phyloP scores from a whole-genome alignment of 1,140 invertebrate species.

The Euura saliciscinereae region DNA sequence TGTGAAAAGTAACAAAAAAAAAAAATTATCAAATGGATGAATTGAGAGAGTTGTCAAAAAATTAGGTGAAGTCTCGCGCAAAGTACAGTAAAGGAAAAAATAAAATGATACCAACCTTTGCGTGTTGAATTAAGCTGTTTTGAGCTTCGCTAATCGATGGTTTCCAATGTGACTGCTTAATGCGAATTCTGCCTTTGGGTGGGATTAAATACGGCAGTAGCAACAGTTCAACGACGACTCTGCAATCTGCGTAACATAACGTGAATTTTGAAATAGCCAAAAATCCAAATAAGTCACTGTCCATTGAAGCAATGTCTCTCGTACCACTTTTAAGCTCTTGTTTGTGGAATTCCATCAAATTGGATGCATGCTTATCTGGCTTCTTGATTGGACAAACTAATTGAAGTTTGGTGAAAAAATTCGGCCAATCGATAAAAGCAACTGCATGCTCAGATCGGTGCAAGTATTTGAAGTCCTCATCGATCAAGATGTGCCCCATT shows the following conservation, averaged over 20 bases:
- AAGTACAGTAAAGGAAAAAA: no score
- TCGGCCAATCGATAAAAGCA: neutral
- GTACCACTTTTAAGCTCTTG: neutral
- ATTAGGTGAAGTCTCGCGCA: neutral
- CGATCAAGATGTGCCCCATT: neutral
- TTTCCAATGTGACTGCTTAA: slow-evolving; percentile 13
- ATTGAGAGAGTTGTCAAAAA: neutral
- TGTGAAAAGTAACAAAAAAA: neutral
- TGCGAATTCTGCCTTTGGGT: neutral
- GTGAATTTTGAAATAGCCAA: neutral
- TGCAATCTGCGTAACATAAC: slow-evolving; percentile 1
- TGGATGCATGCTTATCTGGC: neutral
- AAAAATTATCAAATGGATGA: neutral
- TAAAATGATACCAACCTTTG: slow-evolving; percentile 4
- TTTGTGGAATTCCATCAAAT: no score
- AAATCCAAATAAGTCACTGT: neutral
- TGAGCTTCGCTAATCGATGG: slow-evolving; percentile 15
- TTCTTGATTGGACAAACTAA: neutral
- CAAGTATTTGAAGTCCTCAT: neutral
- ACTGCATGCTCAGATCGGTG: neutral
- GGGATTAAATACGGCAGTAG: slow-evolving; percentile 8
- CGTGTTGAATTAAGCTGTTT: slow-evolving; percentile 13
- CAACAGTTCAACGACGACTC: neutral
- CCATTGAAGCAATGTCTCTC: neutral
- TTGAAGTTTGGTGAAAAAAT: neutral